phyloP scores from a whole-genome alignment of 2,113 vertebrate genomes.

The Brienomyrus longianalis region DNA sequence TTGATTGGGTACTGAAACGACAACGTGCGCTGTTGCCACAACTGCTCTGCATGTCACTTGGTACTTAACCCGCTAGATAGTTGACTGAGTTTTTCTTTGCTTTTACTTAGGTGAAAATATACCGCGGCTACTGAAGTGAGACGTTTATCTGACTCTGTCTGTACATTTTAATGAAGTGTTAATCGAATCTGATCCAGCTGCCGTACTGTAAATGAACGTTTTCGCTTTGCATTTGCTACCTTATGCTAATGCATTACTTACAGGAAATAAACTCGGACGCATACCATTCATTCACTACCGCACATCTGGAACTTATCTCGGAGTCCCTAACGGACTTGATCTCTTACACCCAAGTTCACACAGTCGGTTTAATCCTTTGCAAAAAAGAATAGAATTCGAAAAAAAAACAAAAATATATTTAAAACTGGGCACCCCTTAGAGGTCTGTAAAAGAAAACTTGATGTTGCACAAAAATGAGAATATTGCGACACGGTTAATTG shows the following conservation, averaged over 20 bases:
- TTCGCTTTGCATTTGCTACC: background rate
- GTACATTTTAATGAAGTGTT: background rate
- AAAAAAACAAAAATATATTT: background rate
- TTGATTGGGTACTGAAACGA: slow-evolving; percentile 5
- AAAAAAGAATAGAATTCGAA: background rate
- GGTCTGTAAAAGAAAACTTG: background rate
- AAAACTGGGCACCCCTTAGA: background rate
- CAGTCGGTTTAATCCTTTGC: background rate
- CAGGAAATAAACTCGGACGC: background rate
- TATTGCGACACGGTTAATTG: background rate
- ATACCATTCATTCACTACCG: background rate
- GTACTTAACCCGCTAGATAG: background rate
- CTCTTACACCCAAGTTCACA: background rate
- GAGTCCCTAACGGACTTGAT: background rate
- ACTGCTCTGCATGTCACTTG: background rate
- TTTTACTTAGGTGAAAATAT: background rate
- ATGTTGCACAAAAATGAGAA: background rate
- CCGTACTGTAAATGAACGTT: background rate
- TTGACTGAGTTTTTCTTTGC: background rate
- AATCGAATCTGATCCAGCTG: background rate
- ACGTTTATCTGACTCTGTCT: background rate
- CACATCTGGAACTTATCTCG: slow-evolving; percentile 5
- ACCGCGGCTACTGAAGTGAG: background rate
- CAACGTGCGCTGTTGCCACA: background rate
- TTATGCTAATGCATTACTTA: background rate